Percentiles rank a stretch among this genome's conserved stretches.
Evolutionary conservation across 2,113 vertebrate species (phyloP).

Genomic region (Jacana jacana): DNA sequence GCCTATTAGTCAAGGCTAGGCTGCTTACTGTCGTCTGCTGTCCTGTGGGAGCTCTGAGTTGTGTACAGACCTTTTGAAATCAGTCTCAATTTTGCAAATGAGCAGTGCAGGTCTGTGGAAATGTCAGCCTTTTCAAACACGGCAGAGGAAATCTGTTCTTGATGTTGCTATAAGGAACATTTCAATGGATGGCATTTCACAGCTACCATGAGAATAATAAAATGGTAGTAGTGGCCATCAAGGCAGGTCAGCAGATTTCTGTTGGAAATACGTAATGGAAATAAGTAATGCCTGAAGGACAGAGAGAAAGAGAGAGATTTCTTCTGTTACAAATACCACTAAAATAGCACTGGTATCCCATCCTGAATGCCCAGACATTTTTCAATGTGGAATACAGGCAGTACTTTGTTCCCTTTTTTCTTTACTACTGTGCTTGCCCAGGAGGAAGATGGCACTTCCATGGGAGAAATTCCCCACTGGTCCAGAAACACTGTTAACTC

Average conservation of each 20-base stretch:
- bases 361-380: not conserved
- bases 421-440: not conserved
- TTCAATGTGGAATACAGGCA: not conserved
- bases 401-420: not conserved
- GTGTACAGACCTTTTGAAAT: not conserved
- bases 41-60: not conserved
- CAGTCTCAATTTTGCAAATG: not conserved
- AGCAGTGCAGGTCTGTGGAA: not conserved
- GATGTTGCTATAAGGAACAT: not conserved
- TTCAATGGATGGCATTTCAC: not conserved
- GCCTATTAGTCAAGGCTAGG: not conserved
- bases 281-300: not conserved
- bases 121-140: conserved; percentile 29
- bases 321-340: not conserved
- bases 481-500: not conserved
- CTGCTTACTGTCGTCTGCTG: not conserved
- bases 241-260: not conserved
- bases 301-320: not conserved
- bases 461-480: not conserved
- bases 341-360: not conserved
- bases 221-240: not conserved
- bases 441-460: not conserved
- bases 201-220: not conserved
- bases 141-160: not conserved
- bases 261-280: not conserved